phyloP scores from a whole-genome alignment of 1,140 invertebrate genomes.

The Cheumatopsyche charites region DNA sequence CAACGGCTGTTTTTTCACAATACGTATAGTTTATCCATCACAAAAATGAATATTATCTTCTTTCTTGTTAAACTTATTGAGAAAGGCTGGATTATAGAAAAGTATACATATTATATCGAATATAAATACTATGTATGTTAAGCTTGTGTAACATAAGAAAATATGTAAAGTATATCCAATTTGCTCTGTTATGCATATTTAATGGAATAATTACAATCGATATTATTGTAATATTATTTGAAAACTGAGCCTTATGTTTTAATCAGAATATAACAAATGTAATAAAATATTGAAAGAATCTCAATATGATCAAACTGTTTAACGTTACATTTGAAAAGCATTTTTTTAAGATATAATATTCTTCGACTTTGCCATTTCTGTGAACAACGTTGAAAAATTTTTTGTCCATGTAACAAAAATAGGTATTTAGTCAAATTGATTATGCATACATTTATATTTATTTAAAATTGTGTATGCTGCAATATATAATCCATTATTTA shows the following conservation, averaged over 20 bases:
- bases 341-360: no score
- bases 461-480: no score
- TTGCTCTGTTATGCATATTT: constrained; percentile 8
- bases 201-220: constrained; percentile 19
- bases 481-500: no score
- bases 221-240: constrained; percentile 19
- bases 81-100: neutral
- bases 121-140: constrained; percentile 2
- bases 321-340: no score
- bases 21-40: no score
- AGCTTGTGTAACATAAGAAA: constrained; percentile 5
- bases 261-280: neutral
- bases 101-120: constrained; percentile 2
- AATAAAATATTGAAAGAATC: constrained; percentile 4
- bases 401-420: no score
- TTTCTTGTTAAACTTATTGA: no score
- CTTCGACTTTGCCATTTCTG: no score
- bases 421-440: no score
- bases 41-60: neutral
- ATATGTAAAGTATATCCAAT: constrained; percentile 3
- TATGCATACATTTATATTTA: no score
- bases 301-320: neutral
- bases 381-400: no score
- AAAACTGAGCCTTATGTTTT: neutral
- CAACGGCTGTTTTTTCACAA: constrained; percentile 9